Base-by-base conservation (phyloP, 2,888 invertebrate species). In the Disparrhopalites patrizii region DNA sequence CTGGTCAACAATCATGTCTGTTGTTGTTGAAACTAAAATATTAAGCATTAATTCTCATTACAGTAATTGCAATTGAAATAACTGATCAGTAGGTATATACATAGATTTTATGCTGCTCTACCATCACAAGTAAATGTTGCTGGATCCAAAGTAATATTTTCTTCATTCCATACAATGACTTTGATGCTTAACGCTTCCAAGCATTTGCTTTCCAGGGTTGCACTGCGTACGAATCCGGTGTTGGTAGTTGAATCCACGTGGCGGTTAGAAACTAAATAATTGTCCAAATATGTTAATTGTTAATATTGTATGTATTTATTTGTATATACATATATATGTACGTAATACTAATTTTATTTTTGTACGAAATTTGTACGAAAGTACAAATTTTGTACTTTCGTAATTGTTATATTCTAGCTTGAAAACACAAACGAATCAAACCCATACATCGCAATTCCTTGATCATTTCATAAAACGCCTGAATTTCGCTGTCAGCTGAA, bases 41-140 rank as follows among this genome's bases (percentile, higher is more conserved):
- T 66, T 2, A 56, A 33, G 18, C 8, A 18, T 10, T 8, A 36
- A 20, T 33, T 20, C 7, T 56, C 10, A 36, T 38, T 36, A n/a
- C n/a, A n/a, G n/a, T n/a, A n/a, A n/a, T 36, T 56, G 20, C 20
- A 36, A 20, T 38, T 4, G 18, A 18, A 10, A 7, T 10, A 52
- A 13, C 10, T 25, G 23, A 52, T 20, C n/a, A 15, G 31, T 31
- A 4, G 20, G 7, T 43, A 43, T 38, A 28, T 15, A 25, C 36
- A 57, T 18, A 28, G n/a, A 55, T 31, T 13, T 33, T 15, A 8
- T 20, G 10, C 31, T 18, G 20, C 31, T 83, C 83, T 81, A 93
- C 94, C 90, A 81, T 95, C 93, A 77, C 94, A 94, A 38, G 94
- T 95, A 79, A 97, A 96, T 13, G 86, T 86, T 75, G 93, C 86